A percentile compares a stretch with the other conserved stretches of the same genome.
Evolutionary conservation across 35 echinoderm and acorn worm genomes (phyloP).

Genomic region (Heliocidaris tuberculata): DNA sequence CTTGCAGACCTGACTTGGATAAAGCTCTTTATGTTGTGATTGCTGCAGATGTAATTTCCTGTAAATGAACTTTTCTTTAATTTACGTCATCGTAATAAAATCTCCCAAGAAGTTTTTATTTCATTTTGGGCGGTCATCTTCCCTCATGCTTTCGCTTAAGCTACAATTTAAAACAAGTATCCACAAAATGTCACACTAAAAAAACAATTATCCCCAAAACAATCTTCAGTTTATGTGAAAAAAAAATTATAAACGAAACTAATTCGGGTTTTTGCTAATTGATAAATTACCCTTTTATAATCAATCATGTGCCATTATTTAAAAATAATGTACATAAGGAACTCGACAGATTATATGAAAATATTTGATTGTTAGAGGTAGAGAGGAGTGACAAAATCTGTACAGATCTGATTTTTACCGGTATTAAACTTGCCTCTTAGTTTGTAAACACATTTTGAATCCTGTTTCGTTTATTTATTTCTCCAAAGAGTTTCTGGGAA

Average conservation of each 20-base stretch:
- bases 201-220: background rate
- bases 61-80: background rate
- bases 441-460: background rate
- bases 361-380: background rate
- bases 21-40: no score
- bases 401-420: background rate
- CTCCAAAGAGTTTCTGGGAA: background rate
- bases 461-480: background rate
- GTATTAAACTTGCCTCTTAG: constrained; percentile 9
- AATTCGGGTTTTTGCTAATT: background rate
- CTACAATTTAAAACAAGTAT: background rate
- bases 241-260: background rate
- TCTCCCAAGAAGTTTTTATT: background rate
- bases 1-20: no score
- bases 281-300: background rate
- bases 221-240: background rate
- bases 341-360: background rate
- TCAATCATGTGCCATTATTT: background rate
- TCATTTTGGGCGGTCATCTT: background rate
- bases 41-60: background rate
- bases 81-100: background rate
- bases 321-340: background rate
- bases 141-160: background rate
- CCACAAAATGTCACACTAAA: background rate
- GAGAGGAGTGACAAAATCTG: background rate